Evolutionary conservation across 2,888 invertebrate genomes (phyloP).

Genomic region (Agrenia bidenticulata): DNA sequence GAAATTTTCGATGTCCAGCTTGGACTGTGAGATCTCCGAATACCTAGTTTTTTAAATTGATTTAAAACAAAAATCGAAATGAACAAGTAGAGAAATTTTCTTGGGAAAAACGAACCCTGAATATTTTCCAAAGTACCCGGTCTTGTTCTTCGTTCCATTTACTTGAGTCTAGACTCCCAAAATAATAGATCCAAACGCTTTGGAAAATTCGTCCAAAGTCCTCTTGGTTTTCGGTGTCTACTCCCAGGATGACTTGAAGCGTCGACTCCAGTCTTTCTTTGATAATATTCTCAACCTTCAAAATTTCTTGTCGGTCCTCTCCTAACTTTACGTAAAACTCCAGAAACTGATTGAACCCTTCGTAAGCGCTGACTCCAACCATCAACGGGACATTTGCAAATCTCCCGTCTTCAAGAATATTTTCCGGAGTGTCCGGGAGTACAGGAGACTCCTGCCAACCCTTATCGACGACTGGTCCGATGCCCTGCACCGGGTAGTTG

Average conservation of each 20-base stretch:
- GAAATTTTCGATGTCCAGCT: conserved; percentile 41
- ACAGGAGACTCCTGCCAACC: conserved; percentile 31
- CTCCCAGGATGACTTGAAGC: conserved; percentile 35
- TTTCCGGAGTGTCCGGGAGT: conserved; percentile 31
- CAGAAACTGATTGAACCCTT: conserved; percentile 46
- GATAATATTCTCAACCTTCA: conserved; percentile 8
- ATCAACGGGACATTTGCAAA: conserved; percentile 41
- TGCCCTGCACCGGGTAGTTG: conserved; percentile 33
- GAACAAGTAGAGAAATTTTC: neutral
- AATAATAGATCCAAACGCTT: conserved; percentile 50
- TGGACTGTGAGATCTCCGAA: conserved; percentile 45
- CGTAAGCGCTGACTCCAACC: conserved; percentile 41
- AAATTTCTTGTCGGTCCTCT: conserved; percentile 12
- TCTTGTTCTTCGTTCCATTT: conserved; percentile 22
- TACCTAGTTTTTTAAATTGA: conserved; percentile 25
- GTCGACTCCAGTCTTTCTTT: conserved; percentile 23
- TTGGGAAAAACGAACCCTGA: conserved; percentile 22
- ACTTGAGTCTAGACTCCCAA: conserved; percentile 32
- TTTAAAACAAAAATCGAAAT: neutral
- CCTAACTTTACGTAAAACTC: conserved; percentile 44
- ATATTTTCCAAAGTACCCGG: conserved; percentile 27
- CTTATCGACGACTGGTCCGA: conserved; percentile 45
- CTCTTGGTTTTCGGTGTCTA: conserved; percentile 25
- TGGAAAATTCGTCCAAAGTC: conserved; percentile 41
- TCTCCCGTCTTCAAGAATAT: conserved; percentile 34